These are phyloP conservation scores for Lasioglossum pauxillum DNA, from an alignment of 2,888 invertebrate genomes.

Conservation along the genomic window DNA sequence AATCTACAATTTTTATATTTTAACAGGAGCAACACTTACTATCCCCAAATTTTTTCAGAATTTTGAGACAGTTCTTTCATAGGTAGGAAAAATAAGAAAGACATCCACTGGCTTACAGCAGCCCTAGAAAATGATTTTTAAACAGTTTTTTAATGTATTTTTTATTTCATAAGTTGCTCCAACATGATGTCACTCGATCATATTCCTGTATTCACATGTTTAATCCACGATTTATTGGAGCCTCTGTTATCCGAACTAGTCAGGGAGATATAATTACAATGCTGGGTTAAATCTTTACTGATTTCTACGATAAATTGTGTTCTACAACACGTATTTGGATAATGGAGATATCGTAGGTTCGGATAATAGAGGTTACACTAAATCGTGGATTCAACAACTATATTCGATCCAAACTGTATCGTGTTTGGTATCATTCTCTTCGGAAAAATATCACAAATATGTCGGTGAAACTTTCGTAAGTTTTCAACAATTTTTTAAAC, in stretches of 20 bases:
- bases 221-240: too few relatives aligned
- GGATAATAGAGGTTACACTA: not conserved
- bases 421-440: not conserved
- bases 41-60: not conserved
- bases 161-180: not conserved
- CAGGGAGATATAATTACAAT: not conserved
- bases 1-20: not conserved
- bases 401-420: not conserved
- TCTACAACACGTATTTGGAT: not conserved
- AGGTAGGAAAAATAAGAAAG: not conserved
- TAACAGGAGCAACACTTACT: not conserved
- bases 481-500: not conserved
- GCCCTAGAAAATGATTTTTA: too few relatives aligned
- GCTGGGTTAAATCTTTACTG: not conserved
- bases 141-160: too few relatives aligned
- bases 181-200: not conserved
- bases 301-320: not conserved
- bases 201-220: not conserved
- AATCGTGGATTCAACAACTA: not conserved
- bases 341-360: not conserved
- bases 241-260: not conserved
- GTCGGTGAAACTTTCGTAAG: not conserved
- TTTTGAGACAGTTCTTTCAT: not conserved
- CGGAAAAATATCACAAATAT: not conserved
- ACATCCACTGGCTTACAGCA: rapidly evolving